Evolutionary conservation across 2,888 invertebrate genomes (phyloP).

Genomic region (Eugnorisma glareosa): DNA sequence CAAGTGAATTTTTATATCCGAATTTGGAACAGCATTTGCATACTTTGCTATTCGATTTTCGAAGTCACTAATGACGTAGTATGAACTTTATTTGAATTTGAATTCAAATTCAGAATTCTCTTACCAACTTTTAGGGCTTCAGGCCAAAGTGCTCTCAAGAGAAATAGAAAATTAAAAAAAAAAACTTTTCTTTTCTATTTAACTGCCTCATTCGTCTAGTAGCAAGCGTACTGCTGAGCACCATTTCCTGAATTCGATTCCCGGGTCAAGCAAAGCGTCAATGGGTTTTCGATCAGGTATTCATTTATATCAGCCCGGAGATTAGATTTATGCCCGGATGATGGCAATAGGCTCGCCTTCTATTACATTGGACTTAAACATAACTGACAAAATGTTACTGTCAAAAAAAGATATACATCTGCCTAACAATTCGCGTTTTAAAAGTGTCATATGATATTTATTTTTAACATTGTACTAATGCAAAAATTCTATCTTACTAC

Average conservation of each 20-base stretch:
- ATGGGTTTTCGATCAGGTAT: background rate
- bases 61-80: conserved; percentile 24
- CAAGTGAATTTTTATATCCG: conserved; percentile 18
- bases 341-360: background rate
- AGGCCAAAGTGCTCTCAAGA: background rate
- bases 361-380: background rate
- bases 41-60: conserved; percentile 19
- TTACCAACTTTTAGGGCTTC: background rate
- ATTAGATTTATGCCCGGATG: background rate
- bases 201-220: background rate
- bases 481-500: background rate
- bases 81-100: conserved; percentile 10
- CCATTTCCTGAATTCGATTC: background rate
- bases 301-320: background rate
- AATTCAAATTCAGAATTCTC: conserved; percentile 17
- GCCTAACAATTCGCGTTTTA: background rate
- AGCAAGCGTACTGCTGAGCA: too few relatives aligned
- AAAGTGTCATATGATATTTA: background rate
- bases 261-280: background rate
- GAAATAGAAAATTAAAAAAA: background rate
- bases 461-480: background rate
- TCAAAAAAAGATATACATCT: background rate
- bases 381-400: background rate
- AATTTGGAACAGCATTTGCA: conserved; percentile 27
- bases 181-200: background rate